phyloP scores from a whole-genome alignment of 2,113 vertebrate species.

The Bambusicola thoracicus region DNA sequence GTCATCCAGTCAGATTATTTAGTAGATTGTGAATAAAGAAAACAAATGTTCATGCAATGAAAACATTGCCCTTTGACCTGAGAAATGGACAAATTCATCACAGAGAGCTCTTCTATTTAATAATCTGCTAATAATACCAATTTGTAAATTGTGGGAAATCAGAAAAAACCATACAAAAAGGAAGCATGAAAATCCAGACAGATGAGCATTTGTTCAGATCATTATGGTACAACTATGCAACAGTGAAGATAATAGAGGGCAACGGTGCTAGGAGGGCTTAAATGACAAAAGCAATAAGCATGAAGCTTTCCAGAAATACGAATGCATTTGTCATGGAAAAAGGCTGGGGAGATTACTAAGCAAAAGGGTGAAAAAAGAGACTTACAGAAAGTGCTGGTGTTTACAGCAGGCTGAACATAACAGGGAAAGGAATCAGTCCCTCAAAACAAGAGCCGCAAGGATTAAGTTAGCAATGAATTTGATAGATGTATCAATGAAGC shows the following conservation, averaged over 20 bases:
- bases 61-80: neutral
- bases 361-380: neutral
- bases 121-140: neutral
- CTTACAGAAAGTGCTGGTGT: neutral
- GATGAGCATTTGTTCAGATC: neutral
- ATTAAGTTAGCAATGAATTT: slow-evolving; percentile 6
- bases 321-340: neutral
- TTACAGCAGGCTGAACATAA: slow-evolving; percentile 10
- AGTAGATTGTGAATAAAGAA: neutral
- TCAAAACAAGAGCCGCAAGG: neutral
- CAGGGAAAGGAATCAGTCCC: neutral
- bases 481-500: slow-evolving; percentile 1
- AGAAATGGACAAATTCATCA: neutral
- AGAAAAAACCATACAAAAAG: neutral
- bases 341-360: neutral
- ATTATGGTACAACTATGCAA: neutral
- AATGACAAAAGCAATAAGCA: slow-evolving; percentile 32
- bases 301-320: slow-evolving; percentile 13
- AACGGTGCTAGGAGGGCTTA: neutral
- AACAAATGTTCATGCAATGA: neutral
- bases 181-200: neutral
- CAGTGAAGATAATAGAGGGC: neutral
- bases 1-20: neutral
- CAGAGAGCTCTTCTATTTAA: neutral
- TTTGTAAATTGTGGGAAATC: neutral